A percentile compares a stretch with the other conserved stretches of the same genome.
Conservation (phyloP, 2,113 vertebrate genomes). For the Mustela nigripes region DNA sequence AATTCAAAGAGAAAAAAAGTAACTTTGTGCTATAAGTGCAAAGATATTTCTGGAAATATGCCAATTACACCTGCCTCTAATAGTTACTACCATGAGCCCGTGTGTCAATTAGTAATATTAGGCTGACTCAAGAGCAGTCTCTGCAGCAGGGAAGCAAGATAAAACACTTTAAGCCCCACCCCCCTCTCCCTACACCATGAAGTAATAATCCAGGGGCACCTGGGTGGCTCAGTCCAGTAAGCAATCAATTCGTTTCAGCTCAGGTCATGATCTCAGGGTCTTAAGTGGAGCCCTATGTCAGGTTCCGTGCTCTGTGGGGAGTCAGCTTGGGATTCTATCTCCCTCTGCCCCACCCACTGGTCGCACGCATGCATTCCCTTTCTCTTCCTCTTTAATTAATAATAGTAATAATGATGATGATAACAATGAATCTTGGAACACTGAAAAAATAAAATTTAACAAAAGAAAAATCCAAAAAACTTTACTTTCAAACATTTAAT, state of each 20-base stretch:
- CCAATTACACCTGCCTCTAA: background rate
- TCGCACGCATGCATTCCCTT: background rate
- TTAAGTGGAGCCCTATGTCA: background rate
- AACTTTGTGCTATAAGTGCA: background rate
- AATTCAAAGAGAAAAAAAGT: background rate
- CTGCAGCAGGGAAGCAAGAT: background rate
- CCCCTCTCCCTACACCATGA: background rate
- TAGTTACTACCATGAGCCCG: background rate
- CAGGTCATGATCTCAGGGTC: background rate
- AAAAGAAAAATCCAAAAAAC: background rate
- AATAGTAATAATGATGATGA: no score
- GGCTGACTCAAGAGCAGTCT: background rate
- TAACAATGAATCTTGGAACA: no score
- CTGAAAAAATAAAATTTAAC: no score
- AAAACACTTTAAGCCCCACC: background rate
- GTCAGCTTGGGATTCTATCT: background rate
- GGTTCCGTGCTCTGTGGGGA: background rate
- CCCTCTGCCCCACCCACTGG: background rate
- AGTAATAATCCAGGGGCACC: background rate
- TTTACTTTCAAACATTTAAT: slow-evolving; percentile 35
- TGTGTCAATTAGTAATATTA: background rate
- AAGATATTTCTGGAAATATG: background rate
- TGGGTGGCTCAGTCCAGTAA: background rate
- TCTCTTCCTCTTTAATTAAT: background rate
- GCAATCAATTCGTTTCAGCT: background rate